Percentiles rank a stretch among this genome's conserved stretches.
phyloP scores from a whole-genome alignment of 1,140 invertebrate genomes.

The Linepithema humile region DNA sequence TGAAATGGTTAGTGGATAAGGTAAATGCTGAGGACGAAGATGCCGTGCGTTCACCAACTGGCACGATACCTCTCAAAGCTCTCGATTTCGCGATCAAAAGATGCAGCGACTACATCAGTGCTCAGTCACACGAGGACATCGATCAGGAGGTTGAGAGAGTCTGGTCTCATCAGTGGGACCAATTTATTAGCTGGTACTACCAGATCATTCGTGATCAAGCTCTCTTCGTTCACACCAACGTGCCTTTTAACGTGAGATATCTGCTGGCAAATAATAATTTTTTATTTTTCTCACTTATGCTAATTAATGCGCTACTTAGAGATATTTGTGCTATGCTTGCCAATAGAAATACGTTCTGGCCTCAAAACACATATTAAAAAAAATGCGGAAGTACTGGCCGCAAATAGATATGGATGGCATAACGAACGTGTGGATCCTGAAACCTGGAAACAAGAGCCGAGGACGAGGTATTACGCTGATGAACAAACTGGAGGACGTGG shows the following conservation, averaged over 20 bases:
- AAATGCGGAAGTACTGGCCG: slow-evolving; percentile 88
- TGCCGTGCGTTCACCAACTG: slow-evolving; percentile 85
- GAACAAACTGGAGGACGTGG: slow-evolving; percentile 94
- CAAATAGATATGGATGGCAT: slow-evolving; percentile 93
- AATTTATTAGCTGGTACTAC: slow-evolving; percentile 87
- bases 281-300: background rate
- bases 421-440: slow-evolving; percentile 97
- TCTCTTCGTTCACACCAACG: slow-evolving; percentile 72
- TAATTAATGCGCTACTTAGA: background rate
- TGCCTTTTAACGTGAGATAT: slow-evolving; percentile 77
- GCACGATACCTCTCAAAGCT: slow-evolving; percentile 89
- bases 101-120: slow-evolving; percentile 90
- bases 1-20: slow-evolving; percentile 90
- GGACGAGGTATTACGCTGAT: slow-evolving; percentile 95
- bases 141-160: slow-evolving; percentile 90
- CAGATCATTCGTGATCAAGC: slow-evolving; percentile 79
- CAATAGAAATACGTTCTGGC: slow-evolving; percentile 83
- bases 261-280: background rate
- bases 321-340: background rate
- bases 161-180: slow-evolving; percentile 94
- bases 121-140: slow-evolving; percentile 93
- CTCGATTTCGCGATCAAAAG: slow-evolving; percentile 92
- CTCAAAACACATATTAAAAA: slow-evolving; percentile 84
- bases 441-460: slow-evolving; percentile 96
- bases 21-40: slow-evolving; percentile 86